Conservation (phyloP, 2,888 invertebrate species). For the Chymomyza caudatula region DNA sequence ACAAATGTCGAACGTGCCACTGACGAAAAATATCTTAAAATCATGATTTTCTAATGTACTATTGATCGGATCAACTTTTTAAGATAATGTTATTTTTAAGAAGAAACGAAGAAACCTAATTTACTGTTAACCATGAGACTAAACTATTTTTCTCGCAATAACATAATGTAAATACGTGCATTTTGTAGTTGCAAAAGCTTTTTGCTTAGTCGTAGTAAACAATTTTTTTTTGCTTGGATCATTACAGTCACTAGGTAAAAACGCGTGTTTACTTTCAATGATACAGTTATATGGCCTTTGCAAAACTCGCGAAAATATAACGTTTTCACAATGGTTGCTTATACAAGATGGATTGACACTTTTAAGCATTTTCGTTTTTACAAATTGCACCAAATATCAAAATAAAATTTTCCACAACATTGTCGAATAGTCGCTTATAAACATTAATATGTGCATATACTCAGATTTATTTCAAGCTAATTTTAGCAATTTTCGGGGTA, state of each 20-base stretch:
- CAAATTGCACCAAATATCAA: not conserved
- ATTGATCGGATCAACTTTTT: too few species aligned
- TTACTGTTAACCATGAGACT: too few species aligned
- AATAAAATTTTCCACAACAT: not conserved
- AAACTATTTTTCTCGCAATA: not conserved
- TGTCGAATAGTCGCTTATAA: too few species aligned
- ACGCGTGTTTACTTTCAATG: slow-evolving; percentile 86
- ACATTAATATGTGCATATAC: slow-evolving; percentile 13
- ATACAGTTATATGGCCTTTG: slow-evolving; percentile 79
- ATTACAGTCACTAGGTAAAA: slow-evolving; percentile 89
- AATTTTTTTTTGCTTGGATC: slow-evolving; percentile 90
- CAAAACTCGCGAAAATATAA: not conserved
- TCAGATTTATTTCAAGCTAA: slow-evolving; percentile 37
- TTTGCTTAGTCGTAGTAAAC: slow-evolving; percentile 87
- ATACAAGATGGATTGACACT: slow-evolving; percentile 19
- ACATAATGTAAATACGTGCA: slow-evolving; percentile 80
- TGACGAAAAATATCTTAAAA: too few species aligned
- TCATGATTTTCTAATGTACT: too few species aligned
- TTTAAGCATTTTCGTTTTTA: slow-evolving; percentile 19
- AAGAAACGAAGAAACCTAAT: too few species aligned
- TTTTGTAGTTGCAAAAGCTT: slow-evolving; percentile 83
- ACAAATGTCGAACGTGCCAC: too few species aligned
- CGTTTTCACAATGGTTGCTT: not conserved
- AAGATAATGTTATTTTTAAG: too few species aligned
- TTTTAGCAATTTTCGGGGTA: slow-evolving; percentile 36